Conservation (phyloP, 37 sponge, comb jelly and placozoan species). For the Theonella swinhoei region DNA sequence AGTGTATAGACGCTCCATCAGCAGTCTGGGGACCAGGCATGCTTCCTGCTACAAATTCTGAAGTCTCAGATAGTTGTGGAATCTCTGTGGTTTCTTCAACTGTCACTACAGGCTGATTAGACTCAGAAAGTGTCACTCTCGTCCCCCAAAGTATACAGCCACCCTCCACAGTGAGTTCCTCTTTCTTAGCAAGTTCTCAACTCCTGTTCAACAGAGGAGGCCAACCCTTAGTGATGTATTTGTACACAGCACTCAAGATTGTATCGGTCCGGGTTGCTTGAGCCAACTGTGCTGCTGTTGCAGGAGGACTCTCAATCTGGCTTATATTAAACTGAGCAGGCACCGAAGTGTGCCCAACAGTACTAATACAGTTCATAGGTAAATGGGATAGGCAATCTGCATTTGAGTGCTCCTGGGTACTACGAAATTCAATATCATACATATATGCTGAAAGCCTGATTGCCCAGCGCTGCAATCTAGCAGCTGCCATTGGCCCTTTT, state of each 20-base stretch:
- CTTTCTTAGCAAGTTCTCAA: no score
- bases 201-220: no score
- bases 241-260: slow-evolving; percentile 44
- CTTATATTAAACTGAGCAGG: slow-evolving; percentile 17
- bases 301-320: slow-evolving; percentile 24
- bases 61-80: no score
- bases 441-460: slow-evolving; percentile 39
- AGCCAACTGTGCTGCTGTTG: slow-evolving; percentile 3
- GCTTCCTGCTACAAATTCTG: no score
- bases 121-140: no score
- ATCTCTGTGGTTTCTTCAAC: no score
- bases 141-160: no score
- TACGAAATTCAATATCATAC: slow-evolving; percentile 59
- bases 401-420: slow-evolving; percentile 56
- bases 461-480: slow-evolving; percentile 48
- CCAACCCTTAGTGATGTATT: slow-evolving; percentile 38
- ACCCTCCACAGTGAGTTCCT: no score
- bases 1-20: no score
- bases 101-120: no score
- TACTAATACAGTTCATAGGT: slow-evolving; percentile 22
- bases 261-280: slow-evolving; percentile 32
- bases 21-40: no score
- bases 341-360: slow-evolving; percentile 1
- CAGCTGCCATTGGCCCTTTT: slow-evolving; percentile 44
- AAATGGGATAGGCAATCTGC: slow-evolving; percentile 64